Conservation (phyloP, 1,140 invertebrate genomes). For the Charaxes varanes region DNA sequence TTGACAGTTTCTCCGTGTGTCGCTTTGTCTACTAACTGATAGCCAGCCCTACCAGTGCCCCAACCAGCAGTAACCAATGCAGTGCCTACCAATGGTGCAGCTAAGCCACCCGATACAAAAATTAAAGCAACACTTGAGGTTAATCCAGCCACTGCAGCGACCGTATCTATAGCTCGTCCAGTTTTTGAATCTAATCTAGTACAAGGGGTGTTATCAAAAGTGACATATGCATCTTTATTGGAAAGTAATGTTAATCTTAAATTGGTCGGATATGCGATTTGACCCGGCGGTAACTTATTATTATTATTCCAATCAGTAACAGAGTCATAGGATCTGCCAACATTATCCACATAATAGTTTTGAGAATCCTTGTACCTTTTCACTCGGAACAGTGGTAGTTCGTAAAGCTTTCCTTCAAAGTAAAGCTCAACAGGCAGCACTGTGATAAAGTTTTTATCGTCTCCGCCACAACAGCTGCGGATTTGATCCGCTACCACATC, state of each 20-base stretch:
- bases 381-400: conserved; percentile 28
- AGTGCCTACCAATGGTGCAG: conserved; percentile 20
- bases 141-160: conserved; percentile 20
- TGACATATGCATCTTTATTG: conserved; percentile 16
- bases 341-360: conserved; percentile 27
- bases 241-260: conserved; percentile 13
- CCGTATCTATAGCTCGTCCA: conserved; percentile 16
- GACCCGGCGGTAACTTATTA: conserved; percentile 26
- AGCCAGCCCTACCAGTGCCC: conserved; percentile 22
- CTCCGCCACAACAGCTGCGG: conserved; percentile 19
- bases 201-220: conserved; percentile 14
- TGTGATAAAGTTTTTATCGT: conserved; percentile 27
- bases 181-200: conserved; percentile 13
- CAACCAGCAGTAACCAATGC: conserved; percentile 20
- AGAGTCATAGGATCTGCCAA: conserved; percentile 23
- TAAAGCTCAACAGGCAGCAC: conserved; percentile 29
- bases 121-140: conserved; percentile 22
- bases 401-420: conserved; percentile 24
- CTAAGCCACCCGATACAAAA: conserved; percentile 24
- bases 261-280: conserved; percentile 24
- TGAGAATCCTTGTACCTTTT: conserved; percentile 20
- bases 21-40: conserved; percentile 25
- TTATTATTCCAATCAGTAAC: conserved; percentile 22
- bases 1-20: conserved; percentile 28
- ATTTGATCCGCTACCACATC: conserved; percentile 26